phyloP scores from a whole-genome alignment of 2,113 vertebrate genomes.

The Uria aalge region DNA sequence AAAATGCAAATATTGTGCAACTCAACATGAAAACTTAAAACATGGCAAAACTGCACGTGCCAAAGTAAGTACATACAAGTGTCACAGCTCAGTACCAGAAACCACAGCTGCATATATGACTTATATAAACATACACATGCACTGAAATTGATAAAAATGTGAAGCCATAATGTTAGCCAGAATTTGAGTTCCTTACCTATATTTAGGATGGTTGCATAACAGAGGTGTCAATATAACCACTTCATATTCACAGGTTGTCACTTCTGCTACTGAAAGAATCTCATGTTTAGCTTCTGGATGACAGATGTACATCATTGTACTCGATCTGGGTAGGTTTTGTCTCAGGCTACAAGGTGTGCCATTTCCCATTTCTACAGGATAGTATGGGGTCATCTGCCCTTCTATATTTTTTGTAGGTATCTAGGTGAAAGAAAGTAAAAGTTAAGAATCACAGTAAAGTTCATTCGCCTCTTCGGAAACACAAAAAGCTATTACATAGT shows the following conservation, averaged over 20 bases:
- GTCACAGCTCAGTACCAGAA: neutral
- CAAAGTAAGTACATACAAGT: no score
- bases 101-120: neutral
- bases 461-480: neutral
- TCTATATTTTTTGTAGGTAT: conserved; percentile 93
- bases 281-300: conserved; percentile 98
- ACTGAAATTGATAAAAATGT: neutral
- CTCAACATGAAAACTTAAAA: neutral
- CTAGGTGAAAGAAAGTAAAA: conserved; percentile 52
- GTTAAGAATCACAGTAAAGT: neutral
- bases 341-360: conserved; percentile 92
- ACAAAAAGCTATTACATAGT: neutral
- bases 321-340: conserved; percentile 85
- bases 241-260: conserved; percentile 97
- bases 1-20: neutral
- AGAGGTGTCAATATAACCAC: conserved; percentile 95
- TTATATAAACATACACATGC: neutral
- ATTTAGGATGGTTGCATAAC: conserved; percentile 93
- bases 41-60: neutral
- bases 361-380: conserved; percentile 88
- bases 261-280: conserved; percentile 94
- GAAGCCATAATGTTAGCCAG: neutral
- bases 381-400: conserved; percentile 96
- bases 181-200: conserved; percentile 77
- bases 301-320: conserved; percentile 92